phyloP scores from a whole-genome alignment of 2,797 vertebrate genomes.

The Serranus cabrilla region DNA sequence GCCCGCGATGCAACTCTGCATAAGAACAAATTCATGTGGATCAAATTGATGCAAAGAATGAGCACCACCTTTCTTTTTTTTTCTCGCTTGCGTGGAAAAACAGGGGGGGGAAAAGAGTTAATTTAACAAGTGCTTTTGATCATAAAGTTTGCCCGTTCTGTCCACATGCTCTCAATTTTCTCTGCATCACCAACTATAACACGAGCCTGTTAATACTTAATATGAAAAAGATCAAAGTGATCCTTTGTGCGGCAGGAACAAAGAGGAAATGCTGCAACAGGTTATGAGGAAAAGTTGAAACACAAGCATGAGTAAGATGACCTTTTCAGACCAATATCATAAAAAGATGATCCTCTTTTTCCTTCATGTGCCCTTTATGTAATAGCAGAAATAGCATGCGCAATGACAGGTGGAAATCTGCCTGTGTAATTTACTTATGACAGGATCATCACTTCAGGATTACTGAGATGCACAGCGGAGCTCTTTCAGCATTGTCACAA shows the following conservation, averaged over 20 bases:
- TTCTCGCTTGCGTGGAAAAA: constrained; percentile 43
- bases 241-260: constrained; percentile 87
- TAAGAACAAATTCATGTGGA: constrained; percentile 75
- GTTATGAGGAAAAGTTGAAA: constrained; percentile 84
- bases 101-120: constrained; percentile 52
- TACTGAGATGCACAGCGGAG: constrained; percentile 45
- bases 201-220: constrained; percentile 95
- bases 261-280: constrained; percentile 89
- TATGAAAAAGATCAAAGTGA: constrained; percentile 92
- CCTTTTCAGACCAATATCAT: constrained; percentile 56
- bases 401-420: constrained; percentile 71
- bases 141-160: constrained; percentile 86
- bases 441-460: constrained; percentile 66
- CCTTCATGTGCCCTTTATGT: constrained; percentile 43
- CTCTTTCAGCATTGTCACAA: constrained; percentile 51
- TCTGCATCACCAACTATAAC: constrained; percentile 83
- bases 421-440: constrained; percentile 64
- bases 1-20: constrained; percentile 71
- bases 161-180: constrained; percentile 93
- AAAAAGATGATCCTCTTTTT: constrained; percentile 37
- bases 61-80: constrained; percentile 56
- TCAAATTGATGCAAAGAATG: constrained; percentile 70
- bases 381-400: constrained; percentile 44
- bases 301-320: constrained; percentile 79
- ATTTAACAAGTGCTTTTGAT: constrained; percentile 90